Base-by-base conservation (phyloP, 2,888 invertebrate genomes). In the Tetragonula carbonaria region DNA sequence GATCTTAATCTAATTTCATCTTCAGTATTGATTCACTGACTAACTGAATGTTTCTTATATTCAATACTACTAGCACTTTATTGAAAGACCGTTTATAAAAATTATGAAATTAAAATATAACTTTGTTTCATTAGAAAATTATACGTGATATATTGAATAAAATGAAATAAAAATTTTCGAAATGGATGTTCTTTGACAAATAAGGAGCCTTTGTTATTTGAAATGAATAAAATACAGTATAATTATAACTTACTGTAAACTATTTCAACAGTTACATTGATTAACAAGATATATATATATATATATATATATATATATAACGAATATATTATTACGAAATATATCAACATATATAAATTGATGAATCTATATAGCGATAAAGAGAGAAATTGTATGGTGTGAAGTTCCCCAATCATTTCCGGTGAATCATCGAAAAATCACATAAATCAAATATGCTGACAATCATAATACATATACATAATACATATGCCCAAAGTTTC, bases 401-500 rank as follows among this genome's bases (percentile, higher is more conserved):
- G 75, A 78, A 78, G 71, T 85, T 57, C 55, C 70, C 57, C 13
- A 23, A 57, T 53, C 28, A 74, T 55, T 63, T 85, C 76, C 77
- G 74, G 23, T 79, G 78, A 82, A 78, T 81, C 74, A 74, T 85
- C 67, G 55, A 63, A 59, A 57, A 71, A 76, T 74, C 55, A 70
- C 51, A 67, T 59, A 53, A 78, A 33, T 33, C 21, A 77, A 65
- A 62, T 74, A 28, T 55, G 57, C 16, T 74, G 67, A 76, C 74
- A 63, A 80, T 74, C 33, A 21, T 28, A 28, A 28, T 28, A 28
- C 28, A 28, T 28, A 28, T 28, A 28, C 23, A 18, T 75, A 78
- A 77, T 73, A 65, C 53, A 50, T 45, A 57, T n/a, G 53, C 50
- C 59, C 14, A 21, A 74, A 74, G n/a, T 75, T 68, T 16, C 33